Percentiles rank a stretch among this genome's conserved stretches.
Conservation (phyloP, 2,888 invertebrate genomes). For the Thysanoteuthis rhombus region DNA sequence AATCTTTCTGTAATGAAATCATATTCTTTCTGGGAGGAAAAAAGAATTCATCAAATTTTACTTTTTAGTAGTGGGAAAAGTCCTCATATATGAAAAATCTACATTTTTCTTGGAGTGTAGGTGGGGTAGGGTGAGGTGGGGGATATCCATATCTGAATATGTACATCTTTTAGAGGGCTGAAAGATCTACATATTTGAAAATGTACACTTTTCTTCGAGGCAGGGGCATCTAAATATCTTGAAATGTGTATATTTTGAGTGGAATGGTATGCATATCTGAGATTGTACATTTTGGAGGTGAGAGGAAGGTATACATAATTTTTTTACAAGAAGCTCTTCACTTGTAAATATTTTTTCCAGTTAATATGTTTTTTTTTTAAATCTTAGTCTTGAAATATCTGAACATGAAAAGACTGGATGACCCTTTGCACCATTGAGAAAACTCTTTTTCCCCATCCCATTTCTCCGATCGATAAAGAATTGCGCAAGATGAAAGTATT, state of each 20-base stretch:
- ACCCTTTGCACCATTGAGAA: not conserved
- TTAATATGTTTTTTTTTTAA: not conserved
- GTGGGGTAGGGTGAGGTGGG: no score
- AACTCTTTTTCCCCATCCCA: not conserved
- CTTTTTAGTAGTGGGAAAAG: not conserved
- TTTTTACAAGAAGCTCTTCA: not conserved
- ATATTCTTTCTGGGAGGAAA: not conserved
- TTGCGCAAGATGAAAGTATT: not conserved
- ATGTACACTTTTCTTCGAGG: not conserved
- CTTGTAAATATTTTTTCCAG: not conserved
- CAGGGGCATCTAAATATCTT: not conserved
- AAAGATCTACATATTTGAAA: not conserved
- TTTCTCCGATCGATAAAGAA: not conserved
- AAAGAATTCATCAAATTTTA: not conserved
- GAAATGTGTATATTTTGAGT: no score
- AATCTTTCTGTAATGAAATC: not conserved
- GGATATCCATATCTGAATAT: no score
- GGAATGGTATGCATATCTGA: no score
- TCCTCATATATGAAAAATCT: no score
- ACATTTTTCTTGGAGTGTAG: no score
- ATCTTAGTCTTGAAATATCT: not conserved
- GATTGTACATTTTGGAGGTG: not conserved
- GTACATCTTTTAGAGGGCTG: no score
- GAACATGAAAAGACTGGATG: not conserved
- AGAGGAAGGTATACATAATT: not conserved